Evolutionary conservation across 2,113 vertebrate genomes (phyloP).

Genomic region (Thomomys bottae): DNA sequence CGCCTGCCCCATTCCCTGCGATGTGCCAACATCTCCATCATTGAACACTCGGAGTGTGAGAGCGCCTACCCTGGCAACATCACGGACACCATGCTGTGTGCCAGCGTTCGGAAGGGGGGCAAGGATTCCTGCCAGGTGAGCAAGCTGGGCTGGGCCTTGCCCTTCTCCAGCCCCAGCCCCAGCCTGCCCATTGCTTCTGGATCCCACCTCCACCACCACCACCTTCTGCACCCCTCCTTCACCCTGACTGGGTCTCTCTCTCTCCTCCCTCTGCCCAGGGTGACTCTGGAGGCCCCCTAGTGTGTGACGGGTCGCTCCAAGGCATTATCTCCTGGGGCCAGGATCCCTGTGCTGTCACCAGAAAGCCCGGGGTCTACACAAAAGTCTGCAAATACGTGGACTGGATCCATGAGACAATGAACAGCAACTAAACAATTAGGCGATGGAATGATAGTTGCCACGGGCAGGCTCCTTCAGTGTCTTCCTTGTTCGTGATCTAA

Average conservation of each 20-base stretch:
- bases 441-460: not conserved
- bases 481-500: not conserved
- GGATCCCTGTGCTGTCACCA: constrained; percentile 86
- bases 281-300: constrained; percentile 87
- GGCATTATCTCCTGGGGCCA: constrained; percentile 92
- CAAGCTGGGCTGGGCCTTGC: not conserved
- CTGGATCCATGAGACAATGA: constrained; percentile 84
- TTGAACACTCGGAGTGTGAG: constrained; percentile 65
- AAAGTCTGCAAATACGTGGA: constrained; percentile 88
- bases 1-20: constrained; percentile 61
- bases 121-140: constrained; percentile 81
- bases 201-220: not conserved
- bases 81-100: constrained; percentile 77
- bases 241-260: constrained; percentile 45
- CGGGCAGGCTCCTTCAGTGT: not conserved
- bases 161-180: not conserved
- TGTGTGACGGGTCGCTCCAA: constrained; percentile 84
- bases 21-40: constrained; percentile 69
- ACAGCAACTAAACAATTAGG: constrained; percentile 41
- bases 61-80: constrained; percentile 62
- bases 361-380: constrained; percentile 91
- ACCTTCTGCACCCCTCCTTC: too few species aligned
- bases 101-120: constrained; percentile 60
- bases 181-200: rapidly evolving
- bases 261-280: constrained; percentile 77